Conservation (phyloP, 2,888 invertebrate species). For the Teleiodes luculella region DNA sequence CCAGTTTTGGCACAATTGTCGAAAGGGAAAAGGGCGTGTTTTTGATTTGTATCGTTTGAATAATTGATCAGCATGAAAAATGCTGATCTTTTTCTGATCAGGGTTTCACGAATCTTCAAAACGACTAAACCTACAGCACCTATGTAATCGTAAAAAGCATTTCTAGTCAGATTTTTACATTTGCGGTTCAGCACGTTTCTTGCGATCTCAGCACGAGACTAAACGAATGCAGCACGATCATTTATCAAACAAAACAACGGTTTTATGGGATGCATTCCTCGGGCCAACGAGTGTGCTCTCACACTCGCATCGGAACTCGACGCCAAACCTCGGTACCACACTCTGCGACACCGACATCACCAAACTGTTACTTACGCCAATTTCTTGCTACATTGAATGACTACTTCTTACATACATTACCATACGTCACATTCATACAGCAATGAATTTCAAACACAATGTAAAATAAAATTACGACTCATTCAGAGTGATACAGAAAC, state of each 20-base stretch:
- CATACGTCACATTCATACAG: constrained; percentile 32
- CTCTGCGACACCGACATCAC: background rate
- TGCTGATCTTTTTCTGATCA: no score
- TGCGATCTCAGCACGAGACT: constrained; percentile 2
- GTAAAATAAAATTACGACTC: constrained; percentile 19
- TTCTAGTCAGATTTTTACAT: background rate
- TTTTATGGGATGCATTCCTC: constrained; percentile 42
- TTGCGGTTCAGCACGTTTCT: background rate
- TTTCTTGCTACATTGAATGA: constrained; percentile 51
- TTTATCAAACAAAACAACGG: constrained; percentile 32
- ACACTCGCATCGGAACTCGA: constrained; percentile 31
- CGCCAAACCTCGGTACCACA: constrained; percentile 11
- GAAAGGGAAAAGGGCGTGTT: no score
- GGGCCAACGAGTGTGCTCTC: constrained; percentile 24
- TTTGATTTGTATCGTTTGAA: no score
- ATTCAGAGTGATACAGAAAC: constrained; percentile 26
- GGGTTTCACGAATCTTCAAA: no score
- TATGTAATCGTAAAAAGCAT: no score
- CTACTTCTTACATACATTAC: constrained; percentile 28
- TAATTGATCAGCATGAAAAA: no score
- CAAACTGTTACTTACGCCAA: constrained; percentile 27
- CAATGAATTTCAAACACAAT: constrained; percentile 40
- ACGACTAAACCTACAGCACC: no score
- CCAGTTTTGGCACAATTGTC: no score
- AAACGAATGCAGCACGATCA: constrained; percentile 26